Evolutionary conservation across 1,140 invertebrate species (phyloP).

Genomic region (Meloidogyne chitwoodi): DNA sequence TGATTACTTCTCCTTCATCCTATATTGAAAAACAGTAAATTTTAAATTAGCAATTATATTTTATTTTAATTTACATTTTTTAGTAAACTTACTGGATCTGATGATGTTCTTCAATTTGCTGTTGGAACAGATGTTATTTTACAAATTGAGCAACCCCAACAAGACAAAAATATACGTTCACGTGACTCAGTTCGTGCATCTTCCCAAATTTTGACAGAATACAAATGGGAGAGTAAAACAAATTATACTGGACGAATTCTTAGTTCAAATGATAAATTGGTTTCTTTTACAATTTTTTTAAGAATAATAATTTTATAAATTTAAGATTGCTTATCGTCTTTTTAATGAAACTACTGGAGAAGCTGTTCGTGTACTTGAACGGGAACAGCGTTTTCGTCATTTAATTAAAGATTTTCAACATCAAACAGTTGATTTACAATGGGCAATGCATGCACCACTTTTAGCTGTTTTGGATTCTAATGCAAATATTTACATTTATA

Average conservation of each 20-base stretch:
- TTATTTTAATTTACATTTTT: not conserved
- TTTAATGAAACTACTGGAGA: conserved; percentile 43
- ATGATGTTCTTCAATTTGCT: conserved; percentile 27
- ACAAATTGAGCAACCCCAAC: conserved; percentile 21
- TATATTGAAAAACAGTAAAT: conserved; percentile 27
- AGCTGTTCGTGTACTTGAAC: conserved; percentile 29
- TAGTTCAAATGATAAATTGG: conserved; percentile 25
- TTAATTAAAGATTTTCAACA: conserved; percentile 42
- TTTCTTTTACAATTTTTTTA: not conserved
- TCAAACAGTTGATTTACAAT: conserved; percentile 29
- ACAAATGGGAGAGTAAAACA: conserved; percentile 41
- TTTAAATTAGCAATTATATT: not conserved
- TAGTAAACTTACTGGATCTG: conserved; percentile 6
- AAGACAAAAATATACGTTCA: conserved; percentile 5
- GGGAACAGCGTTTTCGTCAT: conserved; percentile 27
- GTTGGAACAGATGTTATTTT: conserved; percentile 26
- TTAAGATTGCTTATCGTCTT: conserved; percentile 34
- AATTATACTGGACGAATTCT: conserved; percentile 39
- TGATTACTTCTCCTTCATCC: conserved; percentile 17
- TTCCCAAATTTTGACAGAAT: conserved; percentile 21
- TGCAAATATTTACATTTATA: conserved; percentile 37
- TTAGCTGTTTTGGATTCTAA: conserved; percentile 39
- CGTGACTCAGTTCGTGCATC: conserved; percentile 29
- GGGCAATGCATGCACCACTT: conserved; percentile 35
- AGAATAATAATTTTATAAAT: not conserved